These are phyloP conservation scores for Galemys pyrenaicus DNA, from an alignment of 2,113 vertebrate genomes.

Conservation along the genomic window DNA sequence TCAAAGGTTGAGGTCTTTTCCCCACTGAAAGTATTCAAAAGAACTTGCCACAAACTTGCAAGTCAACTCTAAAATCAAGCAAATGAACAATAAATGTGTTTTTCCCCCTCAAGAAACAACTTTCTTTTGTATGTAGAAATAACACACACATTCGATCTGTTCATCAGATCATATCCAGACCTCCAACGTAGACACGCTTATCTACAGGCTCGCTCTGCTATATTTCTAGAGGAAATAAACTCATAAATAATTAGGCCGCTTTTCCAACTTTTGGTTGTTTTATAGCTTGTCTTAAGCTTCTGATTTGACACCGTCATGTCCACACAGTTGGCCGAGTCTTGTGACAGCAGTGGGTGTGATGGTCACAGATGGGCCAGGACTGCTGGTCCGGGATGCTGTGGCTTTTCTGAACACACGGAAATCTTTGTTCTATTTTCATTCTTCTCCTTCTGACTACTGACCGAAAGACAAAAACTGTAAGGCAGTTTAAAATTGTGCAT, in stretches of 20 bases:
- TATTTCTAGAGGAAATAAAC: slow-evolving; percentile 24
- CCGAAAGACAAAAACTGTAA: not conserved
- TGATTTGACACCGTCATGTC: not conserved
- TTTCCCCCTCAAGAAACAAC: slow-evolving; percentile 10
- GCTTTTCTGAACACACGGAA: not conserved
- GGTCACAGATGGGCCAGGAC: not conserved
- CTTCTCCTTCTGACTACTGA: not conserved
- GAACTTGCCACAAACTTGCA: not conserved
- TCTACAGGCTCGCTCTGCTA: not conserved
- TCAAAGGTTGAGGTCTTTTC: not conserved
- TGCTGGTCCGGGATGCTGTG: not conserved
- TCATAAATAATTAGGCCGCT: not conserved
- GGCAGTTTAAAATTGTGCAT: not conserved
- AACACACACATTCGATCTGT: not conserved
- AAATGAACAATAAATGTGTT: slow-evolving; percentile 35
- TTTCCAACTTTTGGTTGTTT: not conserved
- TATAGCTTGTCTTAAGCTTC: not conserved
- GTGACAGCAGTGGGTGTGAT: not conserved
- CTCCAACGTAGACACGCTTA: not conserved
- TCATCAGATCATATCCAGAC: not conserved
- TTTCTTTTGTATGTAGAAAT: slow-evolving; percentile 7
- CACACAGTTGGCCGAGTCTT: not conserved
- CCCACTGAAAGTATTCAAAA: not conserved
- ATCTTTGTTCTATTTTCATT: not conserved
- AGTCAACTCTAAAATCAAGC: slow-evolving; percentile 3